Percentiles rank a stretch among this genome's conserved stretches.
Conservation (phyloP, 2,888 invertebrate species). For the Drosophila subquinaria region DNA sequence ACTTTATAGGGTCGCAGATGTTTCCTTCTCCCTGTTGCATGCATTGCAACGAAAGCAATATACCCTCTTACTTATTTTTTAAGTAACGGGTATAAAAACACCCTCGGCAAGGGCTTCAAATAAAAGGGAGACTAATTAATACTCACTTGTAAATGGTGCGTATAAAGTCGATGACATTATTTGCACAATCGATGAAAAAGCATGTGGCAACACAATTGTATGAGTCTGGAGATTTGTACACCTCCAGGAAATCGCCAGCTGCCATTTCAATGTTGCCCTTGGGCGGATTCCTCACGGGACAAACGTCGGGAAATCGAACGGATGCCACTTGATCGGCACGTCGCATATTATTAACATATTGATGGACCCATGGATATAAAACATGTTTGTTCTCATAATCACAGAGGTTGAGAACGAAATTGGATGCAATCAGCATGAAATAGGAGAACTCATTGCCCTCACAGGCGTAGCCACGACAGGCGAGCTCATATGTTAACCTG, state of each 20-base stretch:
- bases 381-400: constrained; percentile 89
- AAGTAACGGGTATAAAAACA: too few relatives aligned
- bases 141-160: constrained; percentile 92
- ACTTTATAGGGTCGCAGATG: too few relatives aligned
- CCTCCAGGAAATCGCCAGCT: constrained; percentile 97
- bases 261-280: constrained; percentile 95
- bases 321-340: constrained; percentile 92
- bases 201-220: constrained; percentile 97
- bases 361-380: constrained; percentile 98
- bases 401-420: constrained; percentile 96
- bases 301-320: constrained; percentile 95
- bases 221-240: constrained; percentile 76
- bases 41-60: too few relatives aligned
- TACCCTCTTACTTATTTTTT: too few relatives aligned
- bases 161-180: constrained; percentile 97
- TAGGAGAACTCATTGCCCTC: constrained; percentile 99
- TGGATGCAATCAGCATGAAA: constrained; percentile 98
- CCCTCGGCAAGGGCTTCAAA: too few relatives aligned
- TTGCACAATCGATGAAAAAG: constrained; percentile 99
- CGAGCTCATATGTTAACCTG: constrained; percentile 96
- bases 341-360: constrained; percentile 94
- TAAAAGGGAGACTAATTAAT: not conserved
- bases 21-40: too few relatives aligned
- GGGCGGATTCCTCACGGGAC: constrained; percentile 88
- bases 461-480: constrained; percentile 94